Evolutionary conservation across 92 coral and sea anemone genomes (phyloP).

Genomic region (Epizoanthus illoricatus): DNA sequence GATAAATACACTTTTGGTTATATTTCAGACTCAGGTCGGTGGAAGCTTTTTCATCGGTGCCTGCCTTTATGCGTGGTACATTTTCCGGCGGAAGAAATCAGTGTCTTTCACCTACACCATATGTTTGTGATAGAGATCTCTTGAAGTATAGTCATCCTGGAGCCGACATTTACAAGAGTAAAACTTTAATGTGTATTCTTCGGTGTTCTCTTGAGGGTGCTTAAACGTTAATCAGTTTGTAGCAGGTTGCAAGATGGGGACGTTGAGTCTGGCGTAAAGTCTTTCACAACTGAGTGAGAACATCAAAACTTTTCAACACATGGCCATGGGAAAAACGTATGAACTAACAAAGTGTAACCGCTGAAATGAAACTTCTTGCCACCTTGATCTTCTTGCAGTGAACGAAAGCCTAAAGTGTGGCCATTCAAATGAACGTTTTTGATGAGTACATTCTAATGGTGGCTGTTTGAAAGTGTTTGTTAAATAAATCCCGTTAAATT

Average conservation of each 20-base stretch:
- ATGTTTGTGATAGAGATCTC: slow-evolving; percentile 18
- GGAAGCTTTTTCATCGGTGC: neutral
- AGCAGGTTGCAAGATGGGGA: slow-evolving; percentile 14
- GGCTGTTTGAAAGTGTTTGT: too few relatives aligned
- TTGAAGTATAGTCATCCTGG: neutral
- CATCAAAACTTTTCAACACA: neutral
- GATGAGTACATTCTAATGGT: too few relatives aligned
- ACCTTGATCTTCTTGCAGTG: too few relatives aligned
- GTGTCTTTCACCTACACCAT: neutral
- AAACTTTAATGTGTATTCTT: neutral
- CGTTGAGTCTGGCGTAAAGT: neutral
- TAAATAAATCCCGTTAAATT: too few relatives aligned
- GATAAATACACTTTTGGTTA: too few relatives aligned
- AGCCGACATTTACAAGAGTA: neutral
- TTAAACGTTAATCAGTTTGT: neutral
- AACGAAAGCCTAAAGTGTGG: too few relatives aligned
- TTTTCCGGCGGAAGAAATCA: slow-evolving; percentile 19
- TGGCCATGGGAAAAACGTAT: neutral
- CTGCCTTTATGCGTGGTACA: neutral
- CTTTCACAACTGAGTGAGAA: neutral
- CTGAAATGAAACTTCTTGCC: too few relatives aligned
- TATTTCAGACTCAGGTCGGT: neutral
- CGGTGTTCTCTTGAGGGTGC: neutral
- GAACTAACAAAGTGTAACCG: too few relatives aligned
- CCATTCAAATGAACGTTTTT: too few relatives aligned